Base-by-base conservation (phyloP, 2,888 invertebrate species). In the Balanococcus diminutus region DNA sequence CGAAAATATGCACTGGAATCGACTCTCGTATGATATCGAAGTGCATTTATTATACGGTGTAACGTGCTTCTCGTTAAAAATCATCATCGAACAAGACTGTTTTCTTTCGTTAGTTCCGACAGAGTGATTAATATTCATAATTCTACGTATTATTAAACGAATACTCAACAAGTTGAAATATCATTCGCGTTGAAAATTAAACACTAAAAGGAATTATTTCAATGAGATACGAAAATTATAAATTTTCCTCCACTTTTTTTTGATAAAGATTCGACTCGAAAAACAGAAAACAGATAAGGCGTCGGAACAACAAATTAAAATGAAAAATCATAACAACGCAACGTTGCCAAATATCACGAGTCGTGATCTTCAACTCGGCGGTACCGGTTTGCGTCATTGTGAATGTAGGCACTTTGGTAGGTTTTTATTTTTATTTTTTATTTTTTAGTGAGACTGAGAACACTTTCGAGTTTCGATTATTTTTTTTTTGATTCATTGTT, bases 141-240 rank as follows among this genome's bases (percentile, higher is more conserved):
- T 25, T 75, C 32, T n/a, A n/a, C 36, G 75, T 9, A 75, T 32
- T 75, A 32, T 32, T 36, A 28, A 11, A 11, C 5, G 2, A 32
- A 19, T 75, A 32, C 32, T 75, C 75, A 75, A 75, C 75, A 75
- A 75, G 75, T 75, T 32, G 14, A 28, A 32, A 32, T 32, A 67
- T 14, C 25, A 31, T 11, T 25, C 67, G 31, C 11, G 28, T 9
- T 14, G n/a, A 75, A 75, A 16, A 32, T 75, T n/a, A 0, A 16
- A 75, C n/a, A 31, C 6, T 6, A 0, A 19, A 19, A 51, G n/a
- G 8, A 19, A 19, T 51, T 51, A 51, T 19, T 51, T 51, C 19
- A 19, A 51, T 19, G 51, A 19, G 19, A 51, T 19, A 51, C 19
- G n/a, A 51, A 6, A 14, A 14, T 5, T 1, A 51, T 5, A 51